Conservation (phyloP, 2,888 invertebrate species). For the Folsomia manolachei region DNA sequence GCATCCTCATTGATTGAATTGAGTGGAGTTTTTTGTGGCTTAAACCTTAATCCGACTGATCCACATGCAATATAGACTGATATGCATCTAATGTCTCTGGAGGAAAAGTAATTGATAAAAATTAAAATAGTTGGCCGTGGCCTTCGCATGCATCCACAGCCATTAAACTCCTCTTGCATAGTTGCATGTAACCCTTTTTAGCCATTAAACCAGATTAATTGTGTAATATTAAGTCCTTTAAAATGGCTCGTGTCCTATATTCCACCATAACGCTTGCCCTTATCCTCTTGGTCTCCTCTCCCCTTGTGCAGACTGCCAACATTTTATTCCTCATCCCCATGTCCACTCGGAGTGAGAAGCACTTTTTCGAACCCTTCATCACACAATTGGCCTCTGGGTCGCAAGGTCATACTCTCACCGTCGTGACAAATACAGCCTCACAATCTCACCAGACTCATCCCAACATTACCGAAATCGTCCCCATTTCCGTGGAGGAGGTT, state of each 20-base stretch:
- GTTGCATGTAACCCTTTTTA: too few species aligned
- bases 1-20: too few species aligned
- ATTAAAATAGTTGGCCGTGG: too few species aligned
- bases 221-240: background rate
- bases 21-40: too few species aligned
- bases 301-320: background rate
- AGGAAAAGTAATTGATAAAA: too few species aligned
- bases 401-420: background rate
- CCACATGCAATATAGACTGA: too few species aligned
- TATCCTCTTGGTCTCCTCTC: background rate
- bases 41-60: too few species aligned
- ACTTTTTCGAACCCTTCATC: conserved; percentile 1
- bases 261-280: background rate
- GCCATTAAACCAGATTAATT: too few species aligned
- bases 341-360: conserved; percentile 2
- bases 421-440: background rate
- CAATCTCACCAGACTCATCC: background rate
- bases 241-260: background rate
- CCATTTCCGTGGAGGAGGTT: background rate
- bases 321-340: conserved; percentile 8
- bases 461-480: background rate
- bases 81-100: too few species aligned
- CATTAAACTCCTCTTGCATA: background rate
- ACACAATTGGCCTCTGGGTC: background rate
- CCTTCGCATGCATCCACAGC: too few species aligned